Conservation (phyloP, 2,888 invertebrate genomes). For the Margaritifera margaritifera region DNA sequence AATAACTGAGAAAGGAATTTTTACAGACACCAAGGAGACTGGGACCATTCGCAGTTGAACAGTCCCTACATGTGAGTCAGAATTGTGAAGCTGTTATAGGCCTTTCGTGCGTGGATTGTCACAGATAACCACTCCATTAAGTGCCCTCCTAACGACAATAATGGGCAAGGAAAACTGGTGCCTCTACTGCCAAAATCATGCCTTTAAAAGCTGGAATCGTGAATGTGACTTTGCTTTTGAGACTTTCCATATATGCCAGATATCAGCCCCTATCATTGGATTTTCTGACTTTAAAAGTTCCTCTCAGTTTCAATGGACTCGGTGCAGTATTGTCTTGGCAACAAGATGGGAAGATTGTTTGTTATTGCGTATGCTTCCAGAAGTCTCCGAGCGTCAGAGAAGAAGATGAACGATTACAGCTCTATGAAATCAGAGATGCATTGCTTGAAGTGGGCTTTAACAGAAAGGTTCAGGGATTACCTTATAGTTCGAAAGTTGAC, state of each 20-base stretch:
- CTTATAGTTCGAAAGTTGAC: constrained; percentile 10
- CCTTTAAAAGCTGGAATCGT: constrained; percentile 7
- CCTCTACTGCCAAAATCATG: background rate
- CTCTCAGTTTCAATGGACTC: constrained; percentile 33
- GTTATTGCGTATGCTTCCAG: constrained; percentile 43
- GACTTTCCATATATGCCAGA: constrained; percentile 20
- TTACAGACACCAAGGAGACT: constrained; percentile 3
- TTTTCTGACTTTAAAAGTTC: constrained; percentile 36
- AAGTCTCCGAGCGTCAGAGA: constrained; percentile 23
- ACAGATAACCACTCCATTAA: constrained; percentile 26
- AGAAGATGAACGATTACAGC: constrained; percentile 32
- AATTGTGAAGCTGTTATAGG: constrained; percentile 26
- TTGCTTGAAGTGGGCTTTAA: constrained; percentile 22
- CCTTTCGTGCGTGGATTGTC: constrained; percentile 23
- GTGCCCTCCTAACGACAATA: constrained; percentile 1
- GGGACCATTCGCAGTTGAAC: background rate
- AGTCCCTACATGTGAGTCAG: constrained; percentile 10
- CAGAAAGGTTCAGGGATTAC: constrained; percentile 21
- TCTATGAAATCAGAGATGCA: constrained; percentile 30
- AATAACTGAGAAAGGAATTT: background rate
- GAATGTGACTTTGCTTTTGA: constrained; percentile 29
- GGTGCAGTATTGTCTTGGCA: constrained; percentile 37
- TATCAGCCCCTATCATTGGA: constrained; percentile 35
- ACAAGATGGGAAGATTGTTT: constrained; percentile 15
- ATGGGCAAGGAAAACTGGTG: background rate